Evolutionary conservation across 2,797 vertebrate genomes (phyloP).

Genomic region (Pristis pectinata): DNA sequence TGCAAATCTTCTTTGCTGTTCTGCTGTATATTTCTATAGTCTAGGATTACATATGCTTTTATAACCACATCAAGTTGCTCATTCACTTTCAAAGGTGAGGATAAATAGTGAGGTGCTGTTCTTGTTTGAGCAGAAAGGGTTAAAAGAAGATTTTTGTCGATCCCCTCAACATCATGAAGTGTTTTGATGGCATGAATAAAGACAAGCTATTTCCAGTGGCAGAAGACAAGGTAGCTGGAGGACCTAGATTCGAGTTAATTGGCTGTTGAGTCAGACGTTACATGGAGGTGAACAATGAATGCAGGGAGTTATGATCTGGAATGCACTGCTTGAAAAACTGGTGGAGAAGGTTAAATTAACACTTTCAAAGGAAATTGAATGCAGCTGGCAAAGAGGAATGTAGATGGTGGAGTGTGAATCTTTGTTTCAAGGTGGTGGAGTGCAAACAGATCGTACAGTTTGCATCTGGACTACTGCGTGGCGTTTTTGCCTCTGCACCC

Average conservation of each 20-base stretch:
- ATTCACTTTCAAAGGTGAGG: background rate
- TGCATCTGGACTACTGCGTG: no score
- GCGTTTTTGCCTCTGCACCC: no score
- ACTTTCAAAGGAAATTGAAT: background rate
- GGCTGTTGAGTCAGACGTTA: background rate
- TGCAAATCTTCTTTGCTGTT: no score
- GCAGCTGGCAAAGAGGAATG: background rate
- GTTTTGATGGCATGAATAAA: background rate
- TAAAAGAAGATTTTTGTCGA: background rate
- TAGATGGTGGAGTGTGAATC: no score
- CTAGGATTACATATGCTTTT: no score
- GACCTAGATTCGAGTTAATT: background rate
- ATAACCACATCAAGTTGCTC: background rate
- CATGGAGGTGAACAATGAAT: background rate
- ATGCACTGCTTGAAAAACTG: background rate
- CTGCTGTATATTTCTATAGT: no score
- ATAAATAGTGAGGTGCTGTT: background rate
- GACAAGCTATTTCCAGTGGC: background rate
- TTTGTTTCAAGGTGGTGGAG: no score
- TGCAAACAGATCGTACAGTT: no score
- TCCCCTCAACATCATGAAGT: background rate
- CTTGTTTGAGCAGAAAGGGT: background rate
- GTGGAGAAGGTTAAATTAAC: background rate
- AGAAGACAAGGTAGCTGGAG: background rate
- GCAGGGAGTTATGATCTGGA: background rate